Evolutionary conservation across 2,888 invertebrate genomes (phyloP).

Genomic region (Brachypterus glaber): DNA sequence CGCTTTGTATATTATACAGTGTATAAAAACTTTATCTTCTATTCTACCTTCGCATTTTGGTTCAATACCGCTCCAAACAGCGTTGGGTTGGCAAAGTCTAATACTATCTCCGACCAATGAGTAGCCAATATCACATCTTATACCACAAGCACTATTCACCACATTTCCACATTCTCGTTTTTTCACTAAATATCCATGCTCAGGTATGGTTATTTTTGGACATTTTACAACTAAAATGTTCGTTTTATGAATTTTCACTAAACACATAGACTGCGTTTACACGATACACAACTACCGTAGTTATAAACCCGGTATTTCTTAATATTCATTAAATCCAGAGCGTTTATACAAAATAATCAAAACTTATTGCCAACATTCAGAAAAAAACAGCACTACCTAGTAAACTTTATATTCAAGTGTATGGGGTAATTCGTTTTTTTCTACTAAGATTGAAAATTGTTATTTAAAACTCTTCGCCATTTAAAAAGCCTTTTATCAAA

Average conservation of each 20-base stretch:
- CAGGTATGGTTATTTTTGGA: slow-evolving; percentile 48
- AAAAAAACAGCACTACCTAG: too few species aligned
- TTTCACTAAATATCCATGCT: slow-evolving; percentile 58
- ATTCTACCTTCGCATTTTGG: slow-evolving; percentile 50
- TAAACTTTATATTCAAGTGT: not conserved
- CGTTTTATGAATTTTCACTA: not conserved
- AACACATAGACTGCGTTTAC: not conserved
- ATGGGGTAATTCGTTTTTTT: too few species aligned
- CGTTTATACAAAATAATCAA: too few species aligned
- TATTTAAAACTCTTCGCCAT: slow-evolving; percentile 4
- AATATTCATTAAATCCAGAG: too few species aligned
- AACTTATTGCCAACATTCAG: too few species aligned
- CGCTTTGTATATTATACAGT: too few species aligned
- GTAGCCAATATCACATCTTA: slow-evolving; percentile 57
- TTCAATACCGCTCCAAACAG: slow-evolving; percentile 57
- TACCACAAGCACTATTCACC: slow-evolving; percentile 60
- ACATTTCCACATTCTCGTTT: slow-evolving; percentile 51
- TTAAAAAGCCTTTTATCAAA: too few species aligned
- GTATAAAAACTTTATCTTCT: too few species aligned
- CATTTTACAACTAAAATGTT: slow-evolving; percentile 47
- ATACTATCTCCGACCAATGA: slow-evolving; percentile 43
- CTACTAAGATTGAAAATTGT: slow-evolving; percentile 11
- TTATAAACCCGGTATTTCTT: too few species aligned
- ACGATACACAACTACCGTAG: too few species aligned
- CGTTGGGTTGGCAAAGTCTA: slow-evolving; percentile 53